These are phyloP conservation scores for Hemicrepidius hirtus DNA, from an alignment of 2,888 invertebrate genomes.

Conservation along the genomic window DNA sequence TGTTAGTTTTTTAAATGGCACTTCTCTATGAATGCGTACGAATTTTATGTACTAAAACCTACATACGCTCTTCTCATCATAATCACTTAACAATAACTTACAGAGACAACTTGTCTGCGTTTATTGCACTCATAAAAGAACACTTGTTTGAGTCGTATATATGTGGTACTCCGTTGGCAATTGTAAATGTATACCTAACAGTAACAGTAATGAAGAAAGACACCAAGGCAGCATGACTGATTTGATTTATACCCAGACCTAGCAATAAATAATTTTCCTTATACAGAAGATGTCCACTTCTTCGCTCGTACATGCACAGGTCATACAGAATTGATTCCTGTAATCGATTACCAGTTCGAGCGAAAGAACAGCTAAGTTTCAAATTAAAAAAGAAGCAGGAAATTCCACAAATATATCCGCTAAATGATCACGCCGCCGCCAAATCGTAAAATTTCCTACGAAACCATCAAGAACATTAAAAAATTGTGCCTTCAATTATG, in stretches of 20 bases:
- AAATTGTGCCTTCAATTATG: too few relatives aligned
- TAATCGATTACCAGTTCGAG: constrained; percentile 31
- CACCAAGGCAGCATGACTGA: constrained; percentile 46
- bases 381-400: not conserved
- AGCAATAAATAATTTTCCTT: constrained; percentile 45
- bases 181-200: constrained; percentile 17
- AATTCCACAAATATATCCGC: not conserved
- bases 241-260: constrained; percentile 54
- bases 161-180: not conserved
- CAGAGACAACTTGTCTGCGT: constrained; percentile 13
- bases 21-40: too few relatives aligned
- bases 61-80: not conserved
- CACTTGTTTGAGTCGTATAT: constrained; percentile 17
- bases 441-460: not conserved
- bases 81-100: not conserved
- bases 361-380: constrained; percentile 30
- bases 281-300: constrained; percentile 42
- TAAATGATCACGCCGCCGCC: not conserved
- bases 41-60: too few relatives aligned
- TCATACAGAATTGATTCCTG: constrained; percentile 37
- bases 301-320: constrained; percentile 12
- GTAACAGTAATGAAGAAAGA: constrained; percentile 36
- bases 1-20: too few relatives aligned
- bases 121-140: constrained; percentile 26
- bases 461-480: too few relatives aligned